Evolutionary conservation across 2,113 vertebrate species (phyloP).

Genomic region (Calcarius ornatus): DNA sequence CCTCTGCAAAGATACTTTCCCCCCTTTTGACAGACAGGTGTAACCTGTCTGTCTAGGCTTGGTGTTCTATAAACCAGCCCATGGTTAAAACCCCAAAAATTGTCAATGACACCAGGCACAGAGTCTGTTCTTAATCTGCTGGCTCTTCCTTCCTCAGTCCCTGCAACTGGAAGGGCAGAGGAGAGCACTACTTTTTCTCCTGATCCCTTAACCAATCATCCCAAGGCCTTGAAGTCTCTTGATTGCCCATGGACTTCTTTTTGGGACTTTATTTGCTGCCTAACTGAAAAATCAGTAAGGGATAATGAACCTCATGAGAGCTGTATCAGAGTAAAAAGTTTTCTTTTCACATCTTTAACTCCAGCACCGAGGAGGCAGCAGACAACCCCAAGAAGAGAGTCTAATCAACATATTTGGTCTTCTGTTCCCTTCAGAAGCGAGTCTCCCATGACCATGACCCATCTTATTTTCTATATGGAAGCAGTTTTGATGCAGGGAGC

Average conservation of each 20-base stretch:
- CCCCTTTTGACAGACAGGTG: background rate
- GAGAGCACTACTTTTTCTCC: background rate
- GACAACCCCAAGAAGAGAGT: background rate
- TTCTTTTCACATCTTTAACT: background rate
- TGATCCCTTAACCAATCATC: background rate
- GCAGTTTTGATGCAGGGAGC: background rate
- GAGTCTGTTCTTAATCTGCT: background rate
- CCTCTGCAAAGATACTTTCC: background rate
- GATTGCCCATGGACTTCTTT: background rate
- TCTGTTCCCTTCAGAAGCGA: background rate
- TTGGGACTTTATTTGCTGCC: background rate
- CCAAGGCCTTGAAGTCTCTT: background rate
- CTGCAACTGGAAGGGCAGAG: background rate
- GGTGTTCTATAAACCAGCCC: background rate
- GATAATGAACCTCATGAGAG: background rate
- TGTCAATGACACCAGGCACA: background rate
- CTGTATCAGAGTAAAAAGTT: background rate
- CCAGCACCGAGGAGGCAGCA: rapidly evolving
- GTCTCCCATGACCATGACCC: background rate
- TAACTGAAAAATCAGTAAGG: background rate
- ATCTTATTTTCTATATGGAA: background rate
- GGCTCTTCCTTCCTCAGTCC: background rate
- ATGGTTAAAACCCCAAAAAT: background rate
- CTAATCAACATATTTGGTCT: too few species aligned
- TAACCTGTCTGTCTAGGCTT: background rate